Evolutionary conservation across 2,797 vertebrate genomes (phyloP).

Genomic region (Coreius guichenoti): DNA sequence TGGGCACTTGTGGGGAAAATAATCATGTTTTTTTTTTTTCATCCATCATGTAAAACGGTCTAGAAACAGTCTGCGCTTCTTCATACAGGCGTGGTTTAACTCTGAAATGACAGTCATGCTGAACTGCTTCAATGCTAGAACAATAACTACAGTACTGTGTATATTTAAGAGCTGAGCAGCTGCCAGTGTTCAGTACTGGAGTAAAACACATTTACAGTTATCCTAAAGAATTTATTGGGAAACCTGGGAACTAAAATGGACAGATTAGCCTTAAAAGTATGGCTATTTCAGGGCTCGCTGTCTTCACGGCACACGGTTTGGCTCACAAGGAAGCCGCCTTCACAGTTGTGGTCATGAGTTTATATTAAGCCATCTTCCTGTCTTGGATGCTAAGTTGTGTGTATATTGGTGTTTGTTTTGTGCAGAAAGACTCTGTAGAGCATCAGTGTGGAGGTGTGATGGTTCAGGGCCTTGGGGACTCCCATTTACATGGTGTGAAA

Average conservation of each 20-base stretch:
- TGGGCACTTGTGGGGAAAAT: constrained; percentile 10
- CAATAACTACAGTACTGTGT: background rate
- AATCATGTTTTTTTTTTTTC: background rate
- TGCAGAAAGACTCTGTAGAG: constrained; percentile 1
- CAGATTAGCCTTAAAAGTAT: background rate
- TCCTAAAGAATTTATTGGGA: background rate
- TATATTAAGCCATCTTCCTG: constrained; percentile 23
- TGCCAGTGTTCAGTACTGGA: background rate
- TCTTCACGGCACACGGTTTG: background rate
- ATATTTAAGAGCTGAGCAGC: background rate
- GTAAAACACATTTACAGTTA: background rate
- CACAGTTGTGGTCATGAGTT: constrained; percentile 22
- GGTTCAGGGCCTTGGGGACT: constrained; percentile 38
- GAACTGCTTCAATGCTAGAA: background rate
- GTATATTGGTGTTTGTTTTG: background rate
- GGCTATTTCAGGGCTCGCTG: background rate
- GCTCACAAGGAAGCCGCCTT: constrained; percentile 12
- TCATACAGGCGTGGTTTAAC: background rate
- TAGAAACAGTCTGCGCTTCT: background rate
- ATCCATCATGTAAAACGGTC: background rate
- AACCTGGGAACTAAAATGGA: background rate
- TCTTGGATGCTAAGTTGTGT: constrained; percentile 23
- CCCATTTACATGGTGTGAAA: constrained; percentile 50
- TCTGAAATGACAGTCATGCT: background rate
- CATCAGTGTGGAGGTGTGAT: background rate